These are phyloP conservation scores for Hoplodrina blanda DNA, from an alignment of 2,888 invertebrate genomes.

Conservation along the genomic window DNA sequence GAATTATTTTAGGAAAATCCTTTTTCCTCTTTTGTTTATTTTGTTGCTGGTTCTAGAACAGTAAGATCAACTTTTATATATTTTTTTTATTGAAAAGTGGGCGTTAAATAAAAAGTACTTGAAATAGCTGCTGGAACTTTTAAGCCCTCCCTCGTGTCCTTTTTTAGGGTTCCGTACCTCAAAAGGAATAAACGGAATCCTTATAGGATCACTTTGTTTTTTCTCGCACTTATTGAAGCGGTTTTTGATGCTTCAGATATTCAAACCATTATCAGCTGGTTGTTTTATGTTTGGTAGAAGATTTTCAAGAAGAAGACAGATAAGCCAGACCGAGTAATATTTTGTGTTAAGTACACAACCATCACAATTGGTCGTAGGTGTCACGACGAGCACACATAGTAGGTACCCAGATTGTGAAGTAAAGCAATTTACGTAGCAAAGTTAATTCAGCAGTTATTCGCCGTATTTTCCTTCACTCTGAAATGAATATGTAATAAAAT, in stretches of 20 bases:
- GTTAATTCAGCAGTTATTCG: constrained; percentile 45
- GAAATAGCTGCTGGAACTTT: neutral
- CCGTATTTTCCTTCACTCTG: constrained; percentile 40
- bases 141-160: neutral
- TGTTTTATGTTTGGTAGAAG: neutral
- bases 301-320: neutral
- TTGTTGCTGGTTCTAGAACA: neutral
- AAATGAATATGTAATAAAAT: constrained; percentile 53
- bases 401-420: constrained; percentile 27
- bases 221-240: neutral
- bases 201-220: no score
- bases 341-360: neutral
- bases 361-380: constrained; percentile 18
- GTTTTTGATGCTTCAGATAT: no score
- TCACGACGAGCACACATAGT: constrained; percentile 6
- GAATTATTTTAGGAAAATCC: constrained; percentile 8
- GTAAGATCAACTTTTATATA: neutral
- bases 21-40: constrained; percentile 1
- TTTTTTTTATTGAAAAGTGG: neutral
- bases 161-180: neutral
- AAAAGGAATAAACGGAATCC: no score
- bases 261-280: no score
- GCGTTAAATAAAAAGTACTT: neutral
- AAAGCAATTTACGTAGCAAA: constrained; percentile 40
- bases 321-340: neutral